Evolutionary conservation across 2,888 invertebrate species (phyloP).

Genomic region (Drosophila histrio): DNA sequence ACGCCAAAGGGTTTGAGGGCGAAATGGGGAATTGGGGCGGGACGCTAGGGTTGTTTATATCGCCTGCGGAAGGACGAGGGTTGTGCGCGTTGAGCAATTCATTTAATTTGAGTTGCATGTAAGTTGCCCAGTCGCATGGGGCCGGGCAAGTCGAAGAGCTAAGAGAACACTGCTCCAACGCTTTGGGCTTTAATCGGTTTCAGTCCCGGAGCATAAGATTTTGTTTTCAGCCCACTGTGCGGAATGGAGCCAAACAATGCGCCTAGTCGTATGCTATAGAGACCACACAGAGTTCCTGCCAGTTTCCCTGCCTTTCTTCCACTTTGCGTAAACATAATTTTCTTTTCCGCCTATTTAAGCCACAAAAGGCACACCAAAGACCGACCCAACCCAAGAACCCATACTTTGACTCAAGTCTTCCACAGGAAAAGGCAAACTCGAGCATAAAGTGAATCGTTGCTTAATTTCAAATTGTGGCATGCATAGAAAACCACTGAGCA

Average conservation of each 20-base stretch:
- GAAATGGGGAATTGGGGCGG: not conserved
- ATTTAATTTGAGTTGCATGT: constrained; percentile 76
- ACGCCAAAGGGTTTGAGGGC: constrained; percentile 22
- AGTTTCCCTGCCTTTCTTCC: constrained; percentile 35
- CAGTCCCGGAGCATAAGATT: not conserved
- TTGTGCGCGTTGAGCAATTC: constrained; percentile 65
- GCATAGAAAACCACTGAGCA: constrained; percentile 46
- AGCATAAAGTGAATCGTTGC: constrained; percentile 41
- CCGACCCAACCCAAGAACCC: constrained; percentile 11
- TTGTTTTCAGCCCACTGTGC: constrained; percentile 27
- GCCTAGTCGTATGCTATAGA: constrained; percentile 38
- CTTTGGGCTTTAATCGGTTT: constrained; percentile 45
- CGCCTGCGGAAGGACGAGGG: not conserved
- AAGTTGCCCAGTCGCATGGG: constrained; percentile 29
- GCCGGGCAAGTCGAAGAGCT: not conserved
- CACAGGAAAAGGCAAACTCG: not conserved
- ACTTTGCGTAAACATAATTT: constrained; percentile 76
- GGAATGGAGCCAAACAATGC: constrained; percentile 42
- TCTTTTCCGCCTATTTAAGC: constrained; percentile 77
- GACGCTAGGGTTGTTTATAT: not conserved
- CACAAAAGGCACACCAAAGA: constrained; percentile 57
- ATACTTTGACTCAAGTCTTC: not conserved
- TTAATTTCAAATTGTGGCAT: constrained; percentile 59
- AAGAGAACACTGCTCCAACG: constrained; percentile 17
- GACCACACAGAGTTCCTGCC: constrained; percentile 21